phyloP scores from a whole-genome alignment of 1,140 invertebrate genomes.

The Leptopilina boulardi region DNA sequence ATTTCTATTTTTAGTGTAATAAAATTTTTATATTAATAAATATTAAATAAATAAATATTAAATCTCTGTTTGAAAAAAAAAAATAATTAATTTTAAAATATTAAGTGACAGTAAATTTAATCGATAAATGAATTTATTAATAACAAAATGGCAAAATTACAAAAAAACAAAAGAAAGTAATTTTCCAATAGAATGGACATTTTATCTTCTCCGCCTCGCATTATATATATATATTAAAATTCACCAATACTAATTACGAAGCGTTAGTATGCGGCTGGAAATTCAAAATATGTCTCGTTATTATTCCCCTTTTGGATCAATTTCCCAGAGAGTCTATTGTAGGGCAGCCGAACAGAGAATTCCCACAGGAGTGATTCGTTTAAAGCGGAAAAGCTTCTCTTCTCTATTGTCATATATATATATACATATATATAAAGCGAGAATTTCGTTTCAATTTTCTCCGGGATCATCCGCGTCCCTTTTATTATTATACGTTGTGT shows the following conservation, averaged over 20 bases:
- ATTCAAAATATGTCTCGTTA: slow-evolving; percentile 26
- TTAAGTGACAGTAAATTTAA: no score
- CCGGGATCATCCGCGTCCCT: neutral
- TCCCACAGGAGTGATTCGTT: slow-evolving; percentile 28
- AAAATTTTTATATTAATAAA: no score
- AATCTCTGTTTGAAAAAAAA: no score
- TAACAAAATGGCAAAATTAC: no score
- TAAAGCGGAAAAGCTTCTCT: slow-evolving; percentile 23
- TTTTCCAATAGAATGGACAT: neutral
- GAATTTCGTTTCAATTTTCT: slow-evolving; percentile 10
- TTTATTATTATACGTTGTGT: neutral
- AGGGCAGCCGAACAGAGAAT: slow-evolving; percentile 13
- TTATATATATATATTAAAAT: neutral
- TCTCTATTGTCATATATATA: slow-evolving; percentile 3
- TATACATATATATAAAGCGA: neutral
- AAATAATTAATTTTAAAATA: no score
- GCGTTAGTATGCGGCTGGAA: slow-evolving; percentile 3
- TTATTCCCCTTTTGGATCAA: slow-evolving; percentile 12
- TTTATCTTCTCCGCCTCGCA: neutral
- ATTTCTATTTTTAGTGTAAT: no score
- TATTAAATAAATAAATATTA: no score
- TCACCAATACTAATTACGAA: slow-evolving; percentile 7
- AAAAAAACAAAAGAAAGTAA: neutral
- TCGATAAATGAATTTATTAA: no score
- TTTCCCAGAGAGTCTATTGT: neutral